Percentiles rank a stretch among this genome's conserved stretches.
These are phyloP conservation scores for Nephila pilipes DNA, from an alignment of 1,140 invertebrate species.

Conservation along the genomic window DNA sequence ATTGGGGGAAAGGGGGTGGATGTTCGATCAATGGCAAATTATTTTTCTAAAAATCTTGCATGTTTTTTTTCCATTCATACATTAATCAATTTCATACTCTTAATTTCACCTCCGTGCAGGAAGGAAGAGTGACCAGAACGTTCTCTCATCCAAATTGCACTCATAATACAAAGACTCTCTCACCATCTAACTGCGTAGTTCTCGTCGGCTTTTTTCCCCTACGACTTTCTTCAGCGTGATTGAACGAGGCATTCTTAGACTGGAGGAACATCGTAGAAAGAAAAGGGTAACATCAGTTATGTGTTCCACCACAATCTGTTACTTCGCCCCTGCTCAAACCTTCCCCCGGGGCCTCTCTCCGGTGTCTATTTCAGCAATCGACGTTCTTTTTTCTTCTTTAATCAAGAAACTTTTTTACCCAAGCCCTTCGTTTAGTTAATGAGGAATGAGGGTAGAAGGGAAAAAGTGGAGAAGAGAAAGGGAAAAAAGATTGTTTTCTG, in stretches of 20 bases:
- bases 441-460: constrained; percentile 34
- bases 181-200: neutral
- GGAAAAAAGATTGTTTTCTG: constrained; percentile 13
- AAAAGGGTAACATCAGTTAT: constrained; percentile 56
- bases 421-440: constrained; percentile 62
- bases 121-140: neutral
- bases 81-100: too few species aligned
- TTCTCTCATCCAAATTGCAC: constrained; percentile 36
- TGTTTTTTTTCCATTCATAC: too few species aligned
- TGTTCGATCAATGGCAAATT: too few species aligned
- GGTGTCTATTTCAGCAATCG: constrained; percentile 62
- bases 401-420: constrained; percentile 63
- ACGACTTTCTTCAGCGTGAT: constrained; percentile 2
- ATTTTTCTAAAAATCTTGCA: too few species aligned
- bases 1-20: too few species aligned
- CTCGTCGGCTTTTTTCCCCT: neutral
- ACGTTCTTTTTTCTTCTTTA: constrained; percentile 10
- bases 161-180: neutral
- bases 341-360: constrained; percentile 10
- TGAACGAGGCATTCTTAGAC: constrained; percentile 52
- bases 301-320: constrained; percentile 56
- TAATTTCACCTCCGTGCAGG: neutral
- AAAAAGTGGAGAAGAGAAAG: neutral
- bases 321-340: neutral
- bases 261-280: neutral